These are phyloP conservation scores for Polyploca ridens DNA, from an alignment of 2,888 invertebrate genomes.

Conservation along the genomic window DNA sequence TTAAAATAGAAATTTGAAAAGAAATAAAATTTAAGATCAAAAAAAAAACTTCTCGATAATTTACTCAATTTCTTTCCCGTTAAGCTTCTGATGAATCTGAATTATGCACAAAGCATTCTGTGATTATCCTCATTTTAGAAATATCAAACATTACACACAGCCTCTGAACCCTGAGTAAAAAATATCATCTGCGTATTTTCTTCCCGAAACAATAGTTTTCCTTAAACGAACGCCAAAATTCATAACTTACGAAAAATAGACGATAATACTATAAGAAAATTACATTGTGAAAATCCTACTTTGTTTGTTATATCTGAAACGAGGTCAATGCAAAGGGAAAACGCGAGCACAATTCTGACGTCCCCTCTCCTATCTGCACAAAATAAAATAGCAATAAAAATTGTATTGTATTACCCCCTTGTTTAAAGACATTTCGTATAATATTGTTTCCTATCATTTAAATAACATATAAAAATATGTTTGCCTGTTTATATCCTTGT, in stretches of 20 bases:
- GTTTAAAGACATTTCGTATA: neutral
- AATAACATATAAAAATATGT: neutral
- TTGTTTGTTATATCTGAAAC: constrained; percentile 3
- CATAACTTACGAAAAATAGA: constrained; percentile 2
- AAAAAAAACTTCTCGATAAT: too few species aligned
- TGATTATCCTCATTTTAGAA: too few species aligned
- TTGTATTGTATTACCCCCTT: neutral
- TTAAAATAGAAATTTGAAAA: too few species aligned
- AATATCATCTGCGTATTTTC: neutral
- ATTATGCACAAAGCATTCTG: too few species aligned
- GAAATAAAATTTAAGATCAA: too few species aligned
- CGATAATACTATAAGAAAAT: constrained; percentile 2
- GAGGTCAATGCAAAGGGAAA: constrained; percentile 8
- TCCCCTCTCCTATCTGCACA: neutral
- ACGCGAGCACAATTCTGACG: neutral
- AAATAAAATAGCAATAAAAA: constrained; percentile 4
- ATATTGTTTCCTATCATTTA: neutral
- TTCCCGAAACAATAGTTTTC: neutral
- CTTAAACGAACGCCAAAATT: neutral
- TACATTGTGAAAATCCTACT: neutral
- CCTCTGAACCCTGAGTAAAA: neutral
- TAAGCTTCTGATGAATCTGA: too few species aligned
- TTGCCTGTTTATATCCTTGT: neutral
- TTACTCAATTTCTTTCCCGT: too few species aligned
- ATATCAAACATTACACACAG: too few species aligned